Conservation (phyloP, 2,888 invertebrate genomes). For the Ochlodes sylvanus region DNA sequence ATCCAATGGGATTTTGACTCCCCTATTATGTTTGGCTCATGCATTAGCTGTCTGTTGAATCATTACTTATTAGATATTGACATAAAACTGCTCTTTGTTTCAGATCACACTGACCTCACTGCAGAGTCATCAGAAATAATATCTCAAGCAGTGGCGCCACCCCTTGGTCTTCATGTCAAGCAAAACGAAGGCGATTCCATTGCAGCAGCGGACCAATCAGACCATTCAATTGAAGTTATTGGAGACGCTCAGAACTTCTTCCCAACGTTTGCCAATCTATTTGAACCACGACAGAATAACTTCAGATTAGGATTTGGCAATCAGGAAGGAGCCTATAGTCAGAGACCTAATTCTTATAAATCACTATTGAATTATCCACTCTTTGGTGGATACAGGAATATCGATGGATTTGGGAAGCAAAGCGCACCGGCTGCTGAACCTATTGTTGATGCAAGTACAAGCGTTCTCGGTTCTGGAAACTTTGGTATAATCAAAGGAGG, state of each 20-base stretch:
- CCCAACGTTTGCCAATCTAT: constrained; percentile 90
- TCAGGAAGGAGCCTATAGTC: constrained; percentile 86
- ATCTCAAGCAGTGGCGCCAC: constrained; percentile 74
- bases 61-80: neutral
- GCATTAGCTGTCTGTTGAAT: no score
- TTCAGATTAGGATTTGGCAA: constrained; percentile 86
- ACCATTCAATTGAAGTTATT: constrained; percentile 83
- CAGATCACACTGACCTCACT: constrained; percentile 74
- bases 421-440: constrained; percentile 68
- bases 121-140: constrained; percentile 80
- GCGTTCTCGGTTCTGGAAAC: constrained; percentile 92
- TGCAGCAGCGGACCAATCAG: constrained; percentile 63
- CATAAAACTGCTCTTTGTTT: constrained; percentile 52
- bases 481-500: constrained; percentile 95
- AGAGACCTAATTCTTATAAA: constrained; percentile 81
- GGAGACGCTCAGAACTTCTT: constrained; percentile 89
- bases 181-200: constrained; percentile 57
- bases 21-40: no score
- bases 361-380: constrained; percentile 77
- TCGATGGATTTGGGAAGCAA: constrained; percentile 71
- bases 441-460: constrained; percentile 82
- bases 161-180: constrained; percentile 54
- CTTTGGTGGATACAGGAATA: constrained; percentile 69
- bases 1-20: no score
- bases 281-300: constrained; percentile 81